Percentiles rank a stretch among this genome's conserved stretches.
These are phyloP conservation scores for Trypoxylus dichotomus DNA, from an alignment of 1,140 invertebrate species.

Conservation along the genomic window DNA sequence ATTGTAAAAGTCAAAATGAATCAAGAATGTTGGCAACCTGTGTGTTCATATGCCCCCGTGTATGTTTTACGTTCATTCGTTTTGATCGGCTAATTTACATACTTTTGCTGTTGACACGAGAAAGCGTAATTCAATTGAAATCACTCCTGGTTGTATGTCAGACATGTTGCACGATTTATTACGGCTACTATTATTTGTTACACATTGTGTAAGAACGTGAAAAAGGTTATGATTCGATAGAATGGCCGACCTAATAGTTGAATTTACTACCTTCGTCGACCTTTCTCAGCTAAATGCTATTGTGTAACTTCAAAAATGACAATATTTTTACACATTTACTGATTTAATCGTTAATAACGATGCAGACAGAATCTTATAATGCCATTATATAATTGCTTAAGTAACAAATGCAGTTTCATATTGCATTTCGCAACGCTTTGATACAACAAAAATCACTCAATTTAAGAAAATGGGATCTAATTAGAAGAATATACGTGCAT, in stretches of 20 bases:
- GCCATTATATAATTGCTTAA: too few relatives aligned
- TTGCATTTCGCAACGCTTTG: too few relatives aligned
- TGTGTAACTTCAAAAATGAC: neutral
- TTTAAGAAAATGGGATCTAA: too few relatives aligned
- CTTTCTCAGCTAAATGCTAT: neutral
- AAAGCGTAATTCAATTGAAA: conserved; percentile 15
- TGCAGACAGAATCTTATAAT: too few relatives aligned
- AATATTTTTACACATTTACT: too few relatives aligned
- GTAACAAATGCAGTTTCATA: too few relatives aligned
- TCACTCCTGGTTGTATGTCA: neutral
- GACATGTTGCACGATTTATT: conserved; percentile 9
- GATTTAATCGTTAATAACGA: too few relatives aligned
- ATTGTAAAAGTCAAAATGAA: neutral
- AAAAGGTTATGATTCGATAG: neutral
- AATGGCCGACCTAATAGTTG: neutral
- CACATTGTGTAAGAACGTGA: neutral
- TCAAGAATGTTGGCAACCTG: neutral
- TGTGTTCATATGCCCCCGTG: neutral
- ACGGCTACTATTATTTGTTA: conserved; percentile 5
- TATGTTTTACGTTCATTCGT: conserved; percentile 4
- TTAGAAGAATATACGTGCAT: too few relatives aligned
- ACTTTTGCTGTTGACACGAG: neutral
- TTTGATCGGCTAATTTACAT: conserved; percentile 20
- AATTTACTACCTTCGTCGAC: neutral
- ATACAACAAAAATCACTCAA: too few relatives aligned